Evolutionary conservation across 2,888 invertebrate genomes (phyloP), one percentile per base, ranked within the genome.

Genomic region (Frankliniella intonsa): DNA sequence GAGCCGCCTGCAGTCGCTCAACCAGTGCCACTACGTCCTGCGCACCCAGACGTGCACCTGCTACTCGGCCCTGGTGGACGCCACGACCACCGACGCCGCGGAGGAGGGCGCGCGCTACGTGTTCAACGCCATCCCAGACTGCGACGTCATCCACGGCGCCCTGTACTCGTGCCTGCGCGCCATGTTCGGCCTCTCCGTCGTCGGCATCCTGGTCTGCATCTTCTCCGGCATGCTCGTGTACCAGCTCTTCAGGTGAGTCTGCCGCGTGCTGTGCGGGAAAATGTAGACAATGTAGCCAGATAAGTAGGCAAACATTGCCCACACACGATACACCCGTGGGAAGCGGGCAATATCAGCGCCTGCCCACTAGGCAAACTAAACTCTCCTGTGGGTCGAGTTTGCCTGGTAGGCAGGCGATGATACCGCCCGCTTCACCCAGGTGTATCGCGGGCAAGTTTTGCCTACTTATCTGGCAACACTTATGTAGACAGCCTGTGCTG

Each of bases 211-310:
- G 65, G 94, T 96, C 81, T 96, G 96, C 88, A 96, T 97, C 84
- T 96, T 96, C 87, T 95, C 96, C 84, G 95, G 95, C 86, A 96
- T 97, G 96, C 91, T 97, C 82, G 94, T 96, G 14, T 97, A 96
- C 87, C 96, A 97, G 87, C 90, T 97, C 83, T 89, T 95, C 82
- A 94, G 93, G 94, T 94, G 87, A 86, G 86, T 83, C 25, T 79
- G 55, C 14, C n/a, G 49, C 69, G 25, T 62, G n/a, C n/a, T n/a
- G n/a, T n/a, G n/a, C n/a, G n/a, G n/a, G n/a, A n/a, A n/a, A n/a
- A n/a, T n/a, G n/a, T n/a, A n/a, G n/a, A n/a, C n/a, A n/a, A n/a
- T n/a, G n/a, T n/a, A n/a, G n/a, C n/a, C n/a, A n/a, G n/a, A n/a
- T n/a, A n/a, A n/a, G n/a, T n/a, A n/a, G n/a, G 22, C n/a, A 17